Evolutionary conservation across 2,888 invertebrate genomes (phyloP).

Genomic region (Linyphia triangularis): DNA sequence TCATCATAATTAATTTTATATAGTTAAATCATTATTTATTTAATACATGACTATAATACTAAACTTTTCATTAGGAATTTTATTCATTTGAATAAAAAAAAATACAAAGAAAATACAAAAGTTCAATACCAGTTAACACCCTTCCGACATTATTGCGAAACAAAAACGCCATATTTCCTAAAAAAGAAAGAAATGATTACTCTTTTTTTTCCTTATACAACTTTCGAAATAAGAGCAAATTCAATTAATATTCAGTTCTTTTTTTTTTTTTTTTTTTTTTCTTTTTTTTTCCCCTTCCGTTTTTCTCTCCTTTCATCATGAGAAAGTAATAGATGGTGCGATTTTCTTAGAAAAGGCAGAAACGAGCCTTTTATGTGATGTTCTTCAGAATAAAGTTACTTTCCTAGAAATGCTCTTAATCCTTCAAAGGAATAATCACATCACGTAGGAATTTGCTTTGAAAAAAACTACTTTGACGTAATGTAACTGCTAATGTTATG

Average conservation of each 20-base stretch:
- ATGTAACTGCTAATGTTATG: not conserved
- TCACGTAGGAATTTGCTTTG: not conserved
- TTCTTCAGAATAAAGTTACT: too few relatives aligned
- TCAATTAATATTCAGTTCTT: constrained; percentile 4
- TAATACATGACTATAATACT: too few relatives aligned
- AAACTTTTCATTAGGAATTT: too few relatives aligned
- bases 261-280: not conserved
- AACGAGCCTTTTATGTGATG: not conserved
- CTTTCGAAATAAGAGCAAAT: not conserved
- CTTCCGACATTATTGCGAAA: not conserved
- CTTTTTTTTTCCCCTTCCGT: not conserved
- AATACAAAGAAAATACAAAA: too few relatives aligned
- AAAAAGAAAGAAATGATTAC: not conserved
- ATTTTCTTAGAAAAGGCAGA: too few relatives aligned
- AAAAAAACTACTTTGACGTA: not conserved
- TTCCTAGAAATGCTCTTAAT: not conserved
- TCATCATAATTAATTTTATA: too few relatives aligned
- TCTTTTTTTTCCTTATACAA: not conserved
- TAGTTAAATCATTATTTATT: too few relatives aligned
- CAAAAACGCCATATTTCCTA: not conserved
- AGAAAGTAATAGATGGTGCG: not conserved
- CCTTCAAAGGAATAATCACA: not conserved
- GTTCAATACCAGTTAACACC: not conserved
- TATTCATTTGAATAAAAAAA: too few relatives aligned
- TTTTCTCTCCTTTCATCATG: not conserved